phyloP scores from a whole-genome alignment of 1,140 invertebrate species.

The Cherax destructor region DNA sequence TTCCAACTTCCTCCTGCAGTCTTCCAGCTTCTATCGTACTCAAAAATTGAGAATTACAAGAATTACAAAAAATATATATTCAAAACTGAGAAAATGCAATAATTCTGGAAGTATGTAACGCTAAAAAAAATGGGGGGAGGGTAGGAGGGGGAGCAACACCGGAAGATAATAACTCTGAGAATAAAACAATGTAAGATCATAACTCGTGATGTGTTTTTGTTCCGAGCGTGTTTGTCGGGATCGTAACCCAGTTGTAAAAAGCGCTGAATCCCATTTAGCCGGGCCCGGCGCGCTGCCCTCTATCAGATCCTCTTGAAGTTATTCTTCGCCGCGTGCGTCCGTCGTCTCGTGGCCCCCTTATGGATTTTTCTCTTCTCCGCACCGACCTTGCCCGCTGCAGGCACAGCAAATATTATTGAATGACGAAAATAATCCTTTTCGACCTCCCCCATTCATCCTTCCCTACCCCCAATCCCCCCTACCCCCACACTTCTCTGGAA shows the following conservation, averaged over 20 bases:
- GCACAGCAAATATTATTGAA: constrained; percentile 27
- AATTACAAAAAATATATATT: neutral
- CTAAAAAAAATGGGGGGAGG: no score
- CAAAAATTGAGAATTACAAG: neutral
- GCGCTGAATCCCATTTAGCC: neutral
- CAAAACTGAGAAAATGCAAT: no score
- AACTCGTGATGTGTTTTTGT: neutral
- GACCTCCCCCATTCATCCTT: constrained; percentile 15
- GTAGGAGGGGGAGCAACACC: no score
- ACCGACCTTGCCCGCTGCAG: constrained; percentile 1
- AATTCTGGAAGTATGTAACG: no score
- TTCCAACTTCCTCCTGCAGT: neutral
- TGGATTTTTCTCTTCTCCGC: constrained; percentile 10
- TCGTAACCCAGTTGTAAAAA: neutral
- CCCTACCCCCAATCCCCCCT: neutral
- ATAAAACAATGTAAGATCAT: neutral
- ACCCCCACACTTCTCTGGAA: neutral
- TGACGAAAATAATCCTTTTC: constrained; percentile 2
- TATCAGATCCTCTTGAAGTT: constrained; percentile 17
- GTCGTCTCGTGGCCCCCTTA: constrained; percentile 8
- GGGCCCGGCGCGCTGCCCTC: neutral
- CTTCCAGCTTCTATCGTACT: neutral
- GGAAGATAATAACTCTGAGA: neutral
- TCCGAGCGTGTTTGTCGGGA: neutral
- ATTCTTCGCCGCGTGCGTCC: constrained; percentile 8